These are phyloP conservation scores for Chelonia mydas DNA, from an alignment of 2,797 vertebrate species.

Conservation along the genomic window DNA sequence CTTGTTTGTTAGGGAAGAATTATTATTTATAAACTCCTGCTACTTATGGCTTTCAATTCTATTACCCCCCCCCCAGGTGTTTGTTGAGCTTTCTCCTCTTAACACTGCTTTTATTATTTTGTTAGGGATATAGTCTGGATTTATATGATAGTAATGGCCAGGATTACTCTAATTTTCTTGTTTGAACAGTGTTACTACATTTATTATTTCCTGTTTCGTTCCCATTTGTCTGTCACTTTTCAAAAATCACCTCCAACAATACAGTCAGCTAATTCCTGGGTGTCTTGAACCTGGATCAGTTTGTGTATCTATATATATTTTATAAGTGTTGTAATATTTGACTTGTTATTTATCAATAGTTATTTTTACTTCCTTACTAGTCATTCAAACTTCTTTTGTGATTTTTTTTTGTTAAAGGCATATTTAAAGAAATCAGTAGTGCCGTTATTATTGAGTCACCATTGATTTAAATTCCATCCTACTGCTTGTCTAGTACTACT, in stretches of 20 bases:
- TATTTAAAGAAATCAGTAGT: neutral
- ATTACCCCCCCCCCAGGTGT: neutral
- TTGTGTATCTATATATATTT: too few species aligned
- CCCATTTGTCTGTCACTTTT: neutral
- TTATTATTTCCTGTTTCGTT: neutral
- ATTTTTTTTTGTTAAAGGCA: neutral
- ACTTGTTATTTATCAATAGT: neutral
- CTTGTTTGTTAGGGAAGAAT: neutral
- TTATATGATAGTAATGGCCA: neutral
- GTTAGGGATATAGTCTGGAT: neutral
- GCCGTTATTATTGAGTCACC: neutral
- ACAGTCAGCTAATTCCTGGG: neutral
- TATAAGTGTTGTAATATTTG: neutral
- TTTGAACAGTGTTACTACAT: neutral
- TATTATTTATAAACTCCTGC: neutral
- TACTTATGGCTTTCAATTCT: neutral
- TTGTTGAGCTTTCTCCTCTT: accelerated
- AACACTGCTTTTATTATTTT: accelerated
- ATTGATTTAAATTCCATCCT: neutral
- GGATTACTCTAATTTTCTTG: neutral
- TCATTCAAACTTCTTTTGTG: neutral
- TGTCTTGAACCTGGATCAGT: neutral
- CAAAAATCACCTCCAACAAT: neutral
- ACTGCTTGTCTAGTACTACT: neutral
- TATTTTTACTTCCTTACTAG: neutral